Conservation (phyloP, 2,797 vertebrate genomes). For the Fistularia tabacaria region DNA sequence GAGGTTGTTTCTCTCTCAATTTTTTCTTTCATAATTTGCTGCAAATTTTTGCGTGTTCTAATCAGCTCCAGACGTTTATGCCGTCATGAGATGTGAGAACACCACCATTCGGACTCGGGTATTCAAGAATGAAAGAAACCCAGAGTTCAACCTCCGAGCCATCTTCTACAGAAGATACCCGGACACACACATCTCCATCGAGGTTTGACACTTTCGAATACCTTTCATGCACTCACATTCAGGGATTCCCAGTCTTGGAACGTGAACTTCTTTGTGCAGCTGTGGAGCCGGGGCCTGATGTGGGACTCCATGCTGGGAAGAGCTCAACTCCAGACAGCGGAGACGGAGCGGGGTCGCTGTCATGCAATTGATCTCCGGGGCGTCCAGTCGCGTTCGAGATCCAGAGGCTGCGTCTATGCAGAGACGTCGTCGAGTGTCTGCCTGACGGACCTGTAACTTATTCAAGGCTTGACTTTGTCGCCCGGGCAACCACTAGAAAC, state of each 20-base stretch:
- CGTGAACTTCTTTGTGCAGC: slow-evolving; percentile 38
- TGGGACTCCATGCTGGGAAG: slow-evolving; percentile 73
- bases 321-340: slow-evolving; percentile 60
- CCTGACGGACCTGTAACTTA: slow-evolving; percentile 70
- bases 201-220: slow-evolving; percentile 60
- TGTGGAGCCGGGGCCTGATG: slow-evolving; percentile 71
- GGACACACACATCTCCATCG: slow-evolving; percentile 64
- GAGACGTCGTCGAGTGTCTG: slow-evolving; percentile 75
- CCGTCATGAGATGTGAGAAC: slow-evolving; percentile 72
- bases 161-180: slow-evolving; percentile 79
- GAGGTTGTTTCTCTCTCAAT: too few relatives aligned
- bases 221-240: not conserved
- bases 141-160: slow-evolving; percentile 75
- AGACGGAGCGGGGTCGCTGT: slow-evolving; percentile 59
- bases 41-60: not conserved
- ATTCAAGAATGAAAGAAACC: slow-evolving; percentile 65
- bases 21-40: too few relatives aligned
- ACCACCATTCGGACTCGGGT: slow-evolving; percentile 64
- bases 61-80: slow-evolving; percentile 75
- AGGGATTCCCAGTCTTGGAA: not conserved
- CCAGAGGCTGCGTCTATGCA: slow-evolving; percentile 56
- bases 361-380: slow-evolving; percentile 67
- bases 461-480: slow-evolving; percentile 19
- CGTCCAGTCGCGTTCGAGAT: slow-evolving; percentile 20
- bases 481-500: slow-evolving; percentile 1